Conservation (phyloP, 2,113 vertebrate species). For the Phaethon lepturus region DNA sequence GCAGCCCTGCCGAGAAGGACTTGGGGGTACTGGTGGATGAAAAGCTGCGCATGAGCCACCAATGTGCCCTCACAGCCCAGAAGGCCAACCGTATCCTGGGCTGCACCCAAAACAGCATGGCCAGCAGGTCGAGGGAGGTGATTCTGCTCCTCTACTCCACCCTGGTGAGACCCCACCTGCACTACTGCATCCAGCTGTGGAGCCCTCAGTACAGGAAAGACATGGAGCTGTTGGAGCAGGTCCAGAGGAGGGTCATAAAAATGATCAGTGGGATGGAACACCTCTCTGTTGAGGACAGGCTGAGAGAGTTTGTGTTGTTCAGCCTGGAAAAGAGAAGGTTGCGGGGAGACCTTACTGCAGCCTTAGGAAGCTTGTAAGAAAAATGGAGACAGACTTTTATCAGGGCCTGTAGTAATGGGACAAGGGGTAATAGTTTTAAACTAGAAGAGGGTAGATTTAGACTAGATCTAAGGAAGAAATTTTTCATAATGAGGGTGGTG, state of each 20-base stretch:
- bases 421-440: background rate
- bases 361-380: background rate
- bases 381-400: background rate
- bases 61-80: too few relatives aligned
- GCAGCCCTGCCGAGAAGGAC: too few relatives aligned
- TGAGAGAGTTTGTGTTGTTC: background rate
- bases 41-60: too few relatives aligned
- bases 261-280: background rate
- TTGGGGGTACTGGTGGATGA: too few relatives aligned
- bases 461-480: background rate
- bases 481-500: background rate
- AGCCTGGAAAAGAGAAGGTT: background rate
- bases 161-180: background rate
- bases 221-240: background rate
- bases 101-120: too few relatives aligned
- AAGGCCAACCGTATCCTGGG: too few relatives aligned
- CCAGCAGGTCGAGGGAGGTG: background rate
- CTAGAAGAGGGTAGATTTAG: background rate
- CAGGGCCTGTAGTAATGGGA: background rate
- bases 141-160: background rate
- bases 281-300: background rate
- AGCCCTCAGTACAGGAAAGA: background rate
- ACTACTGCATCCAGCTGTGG: background rate
- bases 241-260: background rate
- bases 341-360: fast-evolving